Evolutionary conservation across 92 coral and sea anemone genomes (phyloP).

Genomic region (Umimayanthus chanpuru): DNA sequence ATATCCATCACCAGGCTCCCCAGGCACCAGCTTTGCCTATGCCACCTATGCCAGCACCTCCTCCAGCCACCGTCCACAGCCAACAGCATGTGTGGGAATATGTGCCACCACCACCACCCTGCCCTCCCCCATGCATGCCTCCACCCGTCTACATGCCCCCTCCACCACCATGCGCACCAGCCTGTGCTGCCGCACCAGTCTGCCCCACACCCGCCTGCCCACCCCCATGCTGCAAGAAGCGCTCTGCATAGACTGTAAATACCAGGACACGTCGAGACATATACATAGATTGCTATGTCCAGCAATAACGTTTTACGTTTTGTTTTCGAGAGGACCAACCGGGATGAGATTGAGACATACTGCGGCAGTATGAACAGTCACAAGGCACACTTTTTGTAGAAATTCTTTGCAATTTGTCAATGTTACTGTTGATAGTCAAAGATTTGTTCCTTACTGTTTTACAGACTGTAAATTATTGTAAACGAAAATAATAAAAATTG

Average conservation of each 20-base stretch:
- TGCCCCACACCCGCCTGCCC: conserved; percentile 78
- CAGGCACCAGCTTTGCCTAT: conserved; percentile 80
- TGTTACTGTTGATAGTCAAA: conserved; percentile 16
- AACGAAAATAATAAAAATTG: conserved; percentile 31
- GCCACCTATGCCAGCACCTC: conserved; percentile 86
- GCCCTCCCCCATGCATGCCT: conserved; percentile 78
- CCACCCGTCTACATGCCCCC: conserved; percentile 56
- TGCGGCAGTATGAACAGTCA: conserved; percentile 20
- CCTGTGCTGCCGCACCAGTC: conserved; percentile 49
- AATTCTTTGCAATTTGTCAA: conserved; percentile 28
- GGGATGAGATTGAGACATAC: conserved; percentile 32
- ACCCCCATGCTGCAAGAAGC: conserved; percentile 78
- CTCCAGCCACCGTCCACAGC: conserved; percentile 90
- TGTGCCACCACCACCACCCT: conserved; percentile 86
- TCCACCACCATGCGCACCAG: conserved; percentile 61
- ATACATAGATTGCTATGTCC: conserved; percentile 41
- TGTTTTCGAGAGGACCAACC: conserved; percentile 15
- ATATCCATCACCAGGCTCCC: conserved; percentile 83
- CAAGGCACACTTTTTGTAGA: conserved; percentile 35
- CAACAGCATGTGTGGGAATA: conserved; percentile 95
- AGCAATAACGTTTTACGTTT: conserved; percentile 36
- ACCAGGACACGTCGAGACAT: conserved; percentile 7
- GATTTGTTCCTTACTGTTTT: conserved; percentile 14
- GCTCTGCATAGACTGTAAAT: conserved; percentile 60
- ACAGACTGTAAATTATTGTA: conserved; percentile 33